A percentile compares a stretch with the other conserved stretches of the same genome.
These are phyloP conservation scores for Rapana venosa DNA, from an alignment of 2,888 invertebrate species.

Conservation along the genomic window DNA sequence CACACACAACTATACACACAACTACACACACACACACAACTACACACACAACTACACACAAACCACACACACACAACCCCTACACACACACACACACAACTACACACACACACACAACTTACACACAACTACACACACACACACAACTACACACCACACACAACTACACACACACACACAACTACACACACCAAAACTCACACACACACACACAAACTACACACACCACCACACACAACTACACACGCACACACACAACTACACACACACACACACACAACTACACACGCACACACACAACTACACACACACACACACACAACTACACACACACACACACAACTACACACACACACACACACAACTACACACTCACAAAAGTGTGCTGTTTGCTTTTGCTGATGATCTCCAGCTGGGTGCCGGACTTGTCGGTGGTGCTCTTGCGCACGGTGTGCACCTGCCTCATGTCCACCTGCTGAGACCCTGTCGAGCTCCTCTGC, in stretches of 20 bases:
- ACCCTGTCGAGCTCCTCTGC: conserved; percentile 23
- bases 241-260: no score
- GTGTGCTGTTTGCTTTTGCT: conserved; percentile 38
- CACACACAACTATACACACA: no score
- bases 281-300: background rate
- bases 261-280: background rate
- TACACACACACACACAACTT: no score
- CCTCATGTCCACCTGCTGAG: conserved; percentile 31
- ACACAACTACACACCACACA: background rate
- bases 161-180: background rate
- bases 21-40: no score
- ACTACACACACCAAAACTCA: background rate
- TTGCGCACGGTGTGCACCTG: conserved; percentile 45
- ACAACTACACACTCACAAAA: conserved; percentile 43
- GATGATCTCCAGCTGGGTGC: conserved; percentile 48
- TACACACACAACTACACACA: no score
- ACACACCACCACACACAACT: no score
- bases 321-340: background rate
- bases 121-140: background rate
- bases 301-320: background rate
- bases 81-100: no score
- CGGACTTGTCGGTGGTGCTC: conserved; percentile 35
- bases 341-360: background rate
- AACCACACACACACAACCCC: no score
- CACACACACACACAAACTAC: background rate